These are phyloP conservation scores for Dryocosmus kuriphilus DNA, from an alignment of 2,888 invertebrate genomes.

Conservation along the genomic window DNA sequence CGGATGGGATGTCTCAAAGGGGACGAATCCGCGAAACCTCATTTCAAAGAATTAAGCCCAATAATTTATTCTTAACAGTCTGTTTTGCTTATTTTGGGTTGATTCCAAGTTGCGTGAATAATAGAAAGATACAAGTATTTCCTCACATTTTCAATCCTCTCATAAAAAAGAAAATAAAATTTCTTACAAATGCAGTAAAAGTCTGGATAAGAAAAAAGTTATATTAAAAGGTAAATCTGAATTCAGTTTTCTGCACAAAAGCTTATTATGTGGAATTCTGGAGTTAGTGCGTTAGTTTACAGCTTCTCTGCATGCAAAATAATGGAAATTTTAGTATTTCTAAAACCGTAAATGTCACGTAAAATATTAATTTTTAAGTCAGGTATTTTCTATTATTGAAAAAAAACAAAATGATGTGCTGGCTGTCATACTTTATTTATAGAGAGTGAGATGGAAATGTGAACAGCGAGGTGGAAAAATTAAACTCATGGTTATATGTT, in stretches of 20 bases:
- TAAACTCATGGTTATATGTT: neutral
- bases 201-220: neutral
- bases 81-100: neutral
- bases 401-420: neutral
- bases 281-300: neutral
- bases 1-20: conserved; percentile 16
- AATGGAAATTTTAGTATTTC: neutral
- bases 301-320: neutral
- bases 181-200: neutral
- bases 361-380: neutral
- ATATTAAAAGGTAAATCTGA: neutral
- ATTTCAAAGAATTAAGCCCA: conserved; percentile 1
- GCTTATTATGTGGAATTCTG: neutral
- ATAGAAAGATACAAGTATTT: neutral
- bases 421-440: neutral
- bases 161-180: neutral
- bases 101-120: neutral
- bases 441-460: neutral
- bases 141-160: neutral
- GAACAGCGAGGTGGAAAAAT: neutral
- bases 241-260: neutral
- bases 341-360: neutral
- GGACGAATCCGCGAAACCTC: neutral
- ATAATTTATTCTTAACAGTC: neutral
- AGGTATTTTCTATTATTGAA: neutral